Percentiles rank a stretch among this genome's conserved stretches.
phyloP scores from a whole-genome alignment of 2,888 invertebrate species.

The Troides aeacus region DNA sequence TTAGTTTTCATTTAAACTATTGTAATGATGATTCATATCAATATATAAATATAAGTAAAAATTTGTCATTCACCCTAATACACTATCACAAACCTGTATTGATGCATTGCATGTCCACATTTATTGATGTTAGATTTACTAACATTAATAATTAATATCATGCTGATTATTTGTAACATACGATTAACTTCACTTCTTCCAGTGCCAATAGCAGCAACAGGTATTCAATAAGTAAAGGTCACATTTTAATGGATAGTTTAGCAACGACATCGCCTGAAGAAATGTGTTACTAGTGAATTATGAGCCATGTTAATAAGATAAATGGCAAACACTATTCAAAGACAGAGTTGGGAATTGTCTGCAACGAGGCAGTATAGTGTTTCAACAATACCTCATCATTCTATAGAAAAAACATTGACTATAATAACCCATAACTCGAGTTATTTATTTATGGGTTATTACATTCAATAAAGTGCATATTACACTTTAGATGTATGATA shows the following conservation, averaged over 20 bases:
- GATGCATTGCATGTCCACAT: too few relatives aligned
- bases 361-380: neutral
- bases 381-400: neutral
- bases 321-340: neutral
- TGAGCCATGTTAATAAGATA: neutral
- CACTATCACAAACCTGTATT: too few relatives aligned
- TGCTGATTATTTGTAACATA: too few relatives aligned
- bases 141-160: neutral
- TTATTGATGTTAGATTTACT: neutral
- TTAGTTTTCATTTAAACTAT: too few relatives aligned
- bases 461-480: too few relatives aligned
- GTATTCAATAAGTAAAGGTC: constrained; percentile 8
- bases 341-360: neutral
- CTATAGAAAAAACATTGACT: neutral
- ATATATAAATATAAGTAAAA: too few relatives aligned
- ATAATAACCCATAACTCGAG: neutral
- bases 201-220: neutral
- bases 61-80: neutral
- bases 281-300: constrained; percentile 6
- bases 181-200: neutral
- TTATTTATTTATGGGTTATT: too few relatives aligned
- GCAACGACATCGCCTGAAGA: constrained; percentile 10
- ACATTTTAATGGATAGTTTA: constrained; percentile 3
- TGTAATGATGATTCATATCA: too few relatives aligned
- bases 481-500: too few relatives aligned